Evolutionary conservation across 1,140 invertebrate species (phyloP).

Genomic region (Cydia fagiglandana): DNA sequence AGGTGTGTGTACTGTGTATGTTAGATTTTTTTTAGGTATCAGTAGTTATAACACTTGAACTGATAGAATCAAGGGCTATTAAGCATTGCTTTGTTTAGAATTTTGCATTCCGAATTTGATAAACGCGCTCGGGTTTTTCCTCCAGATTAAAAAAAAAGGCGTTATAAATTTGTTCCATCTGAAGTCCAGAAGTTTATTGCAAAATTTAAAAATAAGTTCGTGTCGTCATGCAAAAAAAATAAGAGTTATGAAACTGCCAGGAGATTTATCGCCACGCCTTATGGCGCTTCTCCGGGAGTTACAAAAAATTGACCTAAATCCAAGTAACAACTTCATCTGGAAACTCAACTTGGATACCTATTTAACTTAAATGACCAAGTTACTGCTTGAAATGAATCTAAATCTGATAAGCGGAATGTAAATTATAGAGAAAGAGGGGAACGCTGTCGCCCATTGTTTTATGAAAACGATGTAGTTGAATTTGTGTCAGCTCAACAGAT

Average conservation of each 20-base stretch:
- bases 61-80: no score
- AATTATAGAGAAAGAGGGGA: slow-evolving; percentile 38
- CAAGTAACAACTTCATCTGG: slow-evolving; percentile 40
- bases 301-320: slow-evolving; percentile 43
- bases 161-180: neutral
- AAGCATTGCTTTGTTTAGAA: no score
- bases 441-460: slow-evolving; percentile 22
- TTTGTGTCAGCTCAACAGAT: slow-evolving; percentile 27
- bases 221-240: slow-evolving; percentile 43
- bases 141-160: no score
- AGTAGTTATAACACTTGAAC: no score
- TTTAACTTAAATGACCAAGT: slow-evolving; percentile 40
- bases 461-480: slow-evolving; percentile 16
- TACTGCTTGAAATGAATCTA: slow-evolving; percentile 35
- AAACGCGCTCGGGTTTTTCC: no score
- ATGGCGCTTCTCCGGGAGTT: slow-evolving; percentile 38
- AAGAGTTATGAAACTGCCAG: slow-evolving; percentile 48
- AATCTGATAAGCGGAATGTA: slow-evolving; percentile 37
- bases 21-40: no score
- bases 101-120: no score
- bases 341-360: slow-evolving; percentile 37
- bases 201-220: slow-evolving; percentile 15
- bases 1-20: no score
- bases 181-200: neutral
- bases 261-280: slow-evolving; percentile 50